Base-by-base conservation (phyloP, 53 echinoderm and acorn worm species). In the Astropecten irregularis region DNA sequence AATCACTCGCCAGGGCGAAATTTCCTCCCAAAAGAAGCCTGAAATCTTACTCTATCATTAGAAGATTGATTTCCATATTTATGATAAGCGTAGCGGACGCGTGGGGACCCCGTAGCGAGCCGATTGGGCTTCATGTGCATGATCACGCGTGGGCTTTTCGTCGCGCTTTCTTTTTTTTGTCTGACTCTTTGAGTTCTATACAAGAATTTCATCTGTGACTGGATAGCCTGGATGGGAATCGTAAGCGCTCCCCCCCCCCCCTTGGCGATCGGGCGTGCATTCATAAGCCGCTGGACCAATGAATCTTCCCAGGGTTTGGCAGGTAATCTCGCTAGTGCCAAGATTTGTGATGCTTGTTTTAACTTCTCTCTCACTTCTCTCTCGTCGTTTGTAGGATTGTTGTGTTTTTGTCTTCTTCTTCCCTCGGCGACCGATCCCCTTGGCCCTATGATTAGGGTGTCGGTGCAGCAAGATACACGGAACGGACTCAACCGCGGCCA, bases 31-130 rank as follows among this genome's bases (percentile, higher is more conserved):
- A 57, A 74, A 74, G 74, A 54, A 36, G 40, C 27, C 50, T 54
- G 74, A 74, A 74, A 74, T 55, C 51, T 26, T 10, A 74, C 74
- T 74, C 74, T 55, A 74, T 74, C 74, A 74, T 74, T 74, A 74
- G 74, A 74, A 74, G 74, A 74, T 74, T 74, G 74, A 74, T 74
- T 74, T 74, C 74, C 57, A 74, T 40, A 58, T 55, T 40, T 74
- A 74, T 74, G 22, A 74, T 74, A 74, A 74, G 56, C 74, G 55
- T 57, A 37, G 18, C 19, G 33, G 37, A 53, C 73, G 36, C 54
- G n/a, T 3, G 37, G 30, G 34, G 52, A 33, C 55, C 51, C 73
- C 8, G 42, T 28, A 22, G 50, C 33, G 48, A 21, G 32, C n/a
- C n/a, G n/a, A n/a, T n/a, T n/a, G n/a, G n/a, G n/a, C n/a, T n/a